Evolutionary conservation across 2,113 vertebrate species (phyloP), one percentile per base, ranked within the genome.

Genomic region (Cyanoramphus novaezelandiae): DNA sequence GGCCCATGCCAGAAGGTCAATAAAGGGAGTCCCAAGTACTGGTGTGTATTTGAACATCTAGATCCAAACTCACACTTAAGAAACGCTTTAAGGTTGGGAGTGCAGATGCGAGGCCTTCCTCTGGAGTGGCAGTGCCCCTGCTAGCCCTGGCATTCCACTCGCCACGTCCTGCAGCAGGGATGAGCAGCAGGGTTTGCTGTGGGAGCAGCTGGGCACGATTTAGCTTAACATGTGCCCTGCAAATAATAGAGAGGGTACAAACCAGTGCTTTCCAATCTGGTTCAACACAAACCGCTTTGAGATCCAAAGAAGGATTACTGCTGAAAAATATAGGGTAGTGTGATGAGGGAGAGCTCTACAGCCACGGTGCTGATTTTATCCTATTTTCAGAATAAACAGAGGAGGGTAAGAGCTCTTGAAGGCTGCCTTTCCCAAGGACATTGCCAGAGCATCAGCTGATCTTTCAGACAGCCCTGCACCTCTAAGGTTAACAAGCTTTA

Each of bases 211-310:
- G 84, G 21, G 5, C 68, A 53, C 62, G 44, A 71, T 94, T 94
- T 92, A 81, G 47, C 46, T 86, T 89, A 57, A 70, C 10, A 37
- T 8, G n/a, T 82, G 77, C 57, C 62, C 43, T 90, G 86, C 77
- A 95, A 92, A 95, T 90, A 93, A 92, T 7, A 91, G 39, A 77
- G 83, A 64, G 60, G 21, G 53, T 57, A 47, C 60, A 83, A 96
- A 90, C 57, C 74, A 25, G 53, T 75, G 44, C 74, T 94, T 90
- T 92, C 55, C 57, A 79, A 4, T 92, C 83, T 83, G 52, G 52
- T 86, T 95, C 70, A 93, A 25, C 70, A 82, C 63, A 87, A 92
- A 74, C 59, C 79, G 19, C 65, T 94, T 44, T 63, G 49, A 91
- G 44, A 88, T 69, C 50, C 50, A 67, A 82, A 71, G 64, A 28